Evolutionary conservation across 2,888 invertebrate genomes (phyloP), one percentile per base, ranked within the genome.

Genomic region (Parasteatoda lunata): DNA sequence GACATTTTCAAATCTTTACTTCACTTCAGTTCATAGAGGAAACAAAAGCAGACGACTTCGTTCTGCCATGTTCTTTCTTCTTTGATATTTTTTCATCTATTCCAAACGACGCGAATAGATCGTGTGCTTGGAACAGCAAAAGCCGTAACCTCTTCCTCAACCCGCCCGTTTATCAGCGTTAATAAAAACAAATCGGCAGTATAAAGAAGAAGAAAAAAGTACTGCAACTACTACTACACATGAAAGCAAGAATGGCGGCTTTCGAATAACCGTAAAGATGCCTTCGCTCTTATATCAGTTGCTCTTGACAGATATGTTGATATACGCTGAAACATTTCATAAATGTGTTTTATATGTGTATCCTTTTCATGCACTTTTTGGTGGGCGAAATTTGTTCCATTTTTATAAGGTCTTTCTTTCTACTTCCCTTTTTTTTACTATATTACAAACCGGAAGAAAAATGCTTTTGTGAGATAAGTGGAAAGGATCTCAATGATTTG

Each of bases 291-390:
- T 85, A 80, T 76, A 85, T 79, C 80, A 81, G 85, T 80, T 86
- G 85, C 49, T n/a, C 59, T 13, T 86, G 85, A 86, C 85, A 86
- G 80, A 80, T 80, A 86, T 86, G 85, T 86, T 86, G 85, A 86
- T 86, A 76, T 81, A 81, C 76, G 80, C 64, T 86, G 76, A 86
- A 86, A 86, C 70, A 80, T 86, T 86, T 81, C 85, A 86, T 86
- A 86, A 79, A 77, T 59, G 64, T 51, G 52, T 59, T 84, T 84
- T 84, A 77, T 84, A 84, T n/a, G n/a, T 59, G 59, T 13, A 59
- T 59, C n/a, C n/a, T 59, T n/a, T 59, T 59, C n/a, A 59, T 59
- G 8, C 8, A 7, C 59, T 59, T 59, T 59, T 13, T 59, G 59
- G 11, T 59, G n/a, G 7, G 9, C 59, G 9, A 59, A 13, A n/a